phyloP scores from a whole-genome alignment of 1,140 invertebrate genomes.

The Penaeus japonicus region DNA sequence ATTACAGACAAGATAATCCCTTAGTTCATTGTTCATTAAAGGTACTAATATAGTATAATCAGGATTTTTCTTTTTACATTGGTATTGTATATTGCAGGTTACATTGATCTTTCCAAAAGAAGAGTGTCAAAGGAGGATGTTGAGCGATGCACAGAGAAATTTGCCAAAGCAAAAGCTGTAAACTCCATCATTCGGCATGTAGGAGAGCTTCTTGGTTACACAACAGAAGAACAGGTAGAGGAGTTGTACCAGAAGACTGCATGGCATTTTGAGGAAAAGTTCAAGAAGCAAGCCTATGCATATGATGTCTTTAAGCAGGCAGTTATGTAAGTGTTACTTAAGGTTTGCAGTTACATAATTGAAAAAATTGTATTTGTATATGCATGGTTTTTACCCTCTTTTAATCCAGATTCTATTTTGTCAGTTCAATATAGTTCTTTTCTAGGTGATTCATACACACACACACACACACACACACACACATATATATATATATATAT shows the following conservation, averaged over 20 bases:
- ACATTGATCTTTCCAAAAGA: constrained; percentile 99
- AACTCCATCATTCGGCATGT: constrained; percentile 98
- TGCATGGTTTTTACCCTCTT: background rate
- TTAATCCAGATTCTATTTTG: no score
- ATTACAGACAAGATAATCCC: no score
- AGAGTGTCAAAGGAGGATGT: constrained; percentile 95
- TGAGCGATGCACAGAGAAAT: constrained; percentile 96
- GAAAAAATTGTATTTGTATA: background rate
- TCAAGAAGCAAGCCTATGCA: constrained; percentile 92
- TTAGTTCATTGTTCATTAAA: no score
- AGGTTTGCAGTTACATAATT: background rate
- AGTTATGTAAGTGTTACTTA: constrained; percentile 78
- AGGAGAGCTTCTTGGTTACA: constrained; percentile 91
- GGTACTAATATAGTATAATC: no score
- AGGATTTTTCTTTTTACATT: constrained; percentile 2
- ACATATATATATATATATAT: no score
- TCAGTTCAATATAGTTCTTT: no score
- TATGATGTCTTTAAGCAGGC: constrained; percentile 99
- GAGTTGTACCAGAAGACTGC: constrained; percentile 97
- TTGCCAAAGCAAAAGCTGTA: constrained; percentile 97
- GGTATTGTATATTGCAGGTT: constrained; percentile 72
- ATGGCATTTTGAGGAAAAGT: constrained; percentile 98
- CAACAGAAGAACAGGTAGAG: constrained; percentile 90
- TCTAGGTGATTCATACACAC: no score
- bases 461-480: no score